Evolutionary conservation across 1,140 invertebrate genomes (phyloP).

Genomic region (Temnothorax nylanderi): DNA sequence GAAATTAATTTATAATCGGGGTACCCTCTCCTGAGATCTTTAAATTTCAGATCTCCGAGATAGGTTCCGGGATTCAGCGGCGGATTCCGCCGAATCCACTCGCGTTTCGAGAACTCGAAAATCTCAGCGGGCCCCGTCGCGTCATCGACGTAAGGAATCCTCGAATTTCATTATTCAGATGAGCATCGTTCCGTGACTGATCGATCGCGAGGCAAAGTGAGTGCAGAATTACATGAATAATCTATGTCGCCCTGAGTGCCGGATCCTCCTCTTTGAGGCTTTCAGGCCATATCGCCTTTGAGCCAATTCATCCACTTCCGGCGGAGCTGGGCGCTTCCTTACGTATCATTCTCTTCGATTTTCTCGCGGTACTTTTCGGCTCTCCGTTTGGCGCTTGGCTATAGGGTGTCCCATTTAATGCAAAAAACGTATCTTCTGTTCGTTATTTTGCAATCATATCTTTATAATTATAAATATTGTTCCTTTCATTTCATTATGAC

Average conservation of each 20-base stretch:
- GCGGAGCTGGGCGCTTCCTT: slow-evolving; percentile 60
- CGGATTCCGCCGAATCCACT: slow-evolving; percentile 30
- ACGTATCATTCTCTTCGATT: slow-evolving; percentile 57
- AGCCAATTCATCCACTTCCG: slow-evolving; percentile 76
- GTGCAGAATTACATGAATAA: slow-evolving; percentile 76
- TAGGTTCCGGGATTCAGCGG: slow-evolving; percentile 25
- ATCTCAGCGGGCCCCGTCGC: slow-evolving; percentile 55
- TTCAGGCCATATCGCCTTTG: slow-evolving; percentile 74
- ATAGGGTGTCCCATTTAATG: slow-evolving; percentile 37
- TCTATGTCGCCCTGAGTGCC: slow-evolving; percentile 74
- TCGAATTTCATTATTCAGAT: slow-evolving; percentile 76
- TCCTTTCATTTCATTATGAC: neutral
- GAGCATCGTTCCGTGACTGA: slow-evolving; percentile 75
- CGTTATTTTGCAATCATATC: neutral
- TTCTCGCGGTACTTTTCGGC: slow-evolving; percentile 58
- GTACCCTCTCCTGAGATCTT: slow-evolving; percentile 10
- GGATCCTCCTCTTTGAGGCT: slow-evolving; percentile 73
- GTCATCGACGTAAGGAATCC: slow-evolving; percentile 73
- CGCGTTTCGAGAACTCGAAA: slow-evolving; percentile 61
- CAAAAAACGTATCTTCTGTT: neutral
- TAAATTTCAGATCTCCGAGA: slow-evolving; percentile 48
- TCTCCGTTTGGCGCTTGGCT: slow-evolving; percentile 18
- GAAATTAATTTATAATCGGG: slow-evolving; percentile 55
- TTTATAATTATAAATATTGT: neutral
- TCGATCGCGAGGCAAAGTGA: slow-evolving; percentile 74